phyloP scores from a whole-genome alignment of 2,797 vertebrate genomes.

The Mallotus villosus region DNA sequence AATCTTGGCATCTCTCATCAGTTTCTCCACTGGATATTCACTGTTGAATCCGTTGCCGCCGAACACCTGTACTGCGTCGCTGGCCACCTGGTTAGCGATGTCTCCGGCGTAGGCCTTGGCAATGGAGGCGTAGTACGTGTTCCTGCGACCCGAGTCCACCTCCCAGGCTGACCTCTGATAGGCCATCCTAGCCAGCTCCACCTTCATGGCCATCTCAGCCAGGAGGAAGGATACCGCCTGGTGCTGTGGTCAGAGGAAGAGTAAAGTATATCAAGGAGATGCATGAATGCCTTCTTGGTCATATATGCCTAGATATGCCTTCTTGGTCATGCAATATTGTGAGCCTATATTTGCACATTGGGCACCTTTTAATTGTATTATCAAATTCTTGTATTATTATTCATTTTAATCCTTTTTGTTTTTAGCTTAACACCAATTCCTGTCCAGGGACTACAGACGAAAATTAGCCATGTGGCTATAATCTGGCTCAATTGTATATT shows the following conservation, averaged over 20 bases:
- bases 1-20: constrained; percentile 97
- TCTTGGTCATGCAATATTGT: too few species aligned
- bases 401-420: too few species aligned
- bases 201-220: constrained; percentile 96
- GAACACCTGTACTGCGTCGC: constrained; percentile 93
- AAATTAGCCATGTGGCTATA: too few species aligned
- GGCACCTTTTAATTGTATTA: too few species aligned
- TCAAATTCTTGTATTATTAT: too few species aligned
- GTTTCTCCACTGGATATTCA: constrained; percentile 95
- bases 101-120: constrained; percentile 93
- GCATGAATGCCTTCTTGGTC: too few species aligned
- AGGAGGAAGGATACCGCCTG: constrained; percentile 90
- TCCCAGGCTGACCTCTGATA: constrained; percentile 95
- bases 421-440: too few species aligned
- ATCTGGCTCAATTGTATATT: too few species aligned
- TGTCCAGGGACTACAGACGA: too few species aligned
- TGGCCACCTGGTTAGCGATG: constrained; percentile 89
- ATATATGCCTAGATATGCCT: too few species aligned
- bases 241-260: constrained; percentile 72
- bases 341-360: too few species aligned
- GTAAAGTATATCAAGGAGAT: not conserved
- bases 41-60: constrained; percentile 95
- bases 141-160: constrained; percentile 82
- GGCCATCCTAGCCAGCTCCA: constrained; percentile 87
- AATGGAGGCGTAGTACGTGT: constrained; percentile 92